Evolutionary conservation across 2,888 invertebrate species (phyloP), one percentile per base, ranked within the genome.

Genomic region (Uropetala carovei): DNA sequence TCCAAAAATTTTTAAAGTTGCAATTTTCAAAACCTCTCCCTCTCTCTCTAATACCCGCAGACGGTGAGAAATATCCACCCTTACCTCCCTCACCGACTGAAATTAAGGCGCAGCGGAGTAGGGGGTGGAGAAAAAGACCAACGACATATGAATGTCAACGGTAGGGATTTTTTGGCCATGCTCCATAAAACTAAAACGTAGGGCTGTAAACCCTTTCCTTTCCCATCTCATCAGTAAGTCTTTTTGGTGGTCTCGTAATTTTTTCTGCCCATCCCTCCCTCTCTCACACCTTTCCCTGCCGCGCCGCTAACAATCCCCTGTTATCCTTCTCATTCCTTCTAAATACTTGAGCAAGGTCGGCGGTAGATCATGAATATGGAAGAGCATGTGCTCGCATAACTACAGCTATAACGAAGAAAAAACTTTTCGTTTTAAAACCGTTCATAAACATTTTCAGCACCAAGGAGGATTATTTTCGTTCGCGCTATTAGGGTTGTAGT

Each of bases 241-340:
- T 89, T 89, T 89, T 89, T 64, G 89, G 89, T 89, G 89, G 89
- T 89, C 89, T 89, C 89, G 64, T 89, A 64, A 89, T 89, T 64
- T 89, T 89, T 89, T 60, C 89, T 43, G 22, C 86, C 18, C 56
- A 16, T 83, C 57, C 56, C 56, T 22, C 85, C 16, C 11, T 86
- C 64, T 30, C 89, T 30, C 60, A 11, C 64, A n/a, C 89, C 18
- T 43, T 64, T 43, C 43, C 18, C 14, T 56, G 9, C 89, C 89
- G 43, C 64, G 27, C 60, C 64, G 30, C 0, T 30, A 11, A 75
- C 56, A 11, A 84, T 14, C 57, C 30, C 64, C n/a, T 43, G 43
- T 16, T 58, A 85, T 43, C 64, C 64, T 27, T 60, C 89, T 30
- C 60, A n/a, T n/a, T 68, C 22, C 30, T 16, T 30, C 27, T 27